phyloP scores from a whole-genome alignment of 1,140 invertebrate species.

The Parasteatoda tepidariorum region DNA sequence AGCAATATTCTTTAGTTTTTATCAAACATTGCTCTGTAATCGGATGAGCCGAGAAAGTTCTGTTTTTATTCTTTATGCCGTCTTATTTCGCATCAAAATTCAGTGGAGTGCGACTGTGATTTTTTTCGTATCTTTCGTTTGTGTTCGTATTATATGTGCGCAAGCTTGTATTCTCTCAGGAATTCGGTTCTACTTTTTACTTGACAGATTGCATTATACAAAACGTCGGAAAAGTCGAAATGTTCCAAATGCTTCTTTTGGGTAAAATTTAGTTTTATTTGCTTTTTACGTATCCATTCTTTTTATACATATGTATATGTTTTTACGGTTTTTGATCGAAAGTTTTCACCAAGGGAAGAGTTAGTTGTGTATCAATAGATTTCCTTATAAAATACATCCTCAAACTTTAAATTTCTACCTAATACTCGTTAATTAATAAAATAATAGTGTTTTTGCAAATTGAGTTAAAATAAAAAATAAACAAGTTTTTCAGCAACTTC shows the following conservation, averaged over 20 bases:
- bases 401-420: too few relatives aligned
- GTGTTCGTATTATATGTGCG: constrained; percentile 4
- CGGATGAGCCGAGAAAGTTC: not conserved
- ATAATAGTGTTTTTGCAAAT: too few relatives aligned
- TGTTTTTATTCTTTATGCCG: constrained; percentile 25
- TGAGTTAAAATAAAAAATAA: too few relatives aligned
- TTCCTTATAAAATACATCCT: too few relatives aligned
- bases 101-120: constrained; percentile 54
- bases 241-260: constrained; percentile 47
- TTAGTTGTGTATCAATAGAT: too few relatives aligned
- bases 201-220: constrained; percentile 58
- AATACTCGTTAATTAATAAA: too few relatives aligned
- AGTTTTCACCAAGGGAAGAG: too few relatives aligned
- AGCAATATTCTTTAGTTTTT: not conserved
- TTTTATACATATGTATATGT: not conserved
- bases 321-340: too few relatives aligned
- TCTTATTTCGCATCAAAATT: constrained; percentile 40
- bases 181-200: constrained; percentile 48
- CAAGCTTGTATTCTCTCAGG: constrained; percentile 37
- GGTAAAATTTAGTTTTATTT: constrained; percentile 31
- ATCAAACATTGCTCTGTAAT: not conserved
- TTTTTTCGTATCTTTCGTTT: constrained; percentile 37
- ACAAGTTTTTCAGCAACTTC: too few relatives aligned
- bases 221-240: constrained; percentile 53
- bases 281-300: not conserved